phyloP scores from a whole-genome alignment of 2,888 invertebrate genomes.

The Agrotis puta region DNA sequence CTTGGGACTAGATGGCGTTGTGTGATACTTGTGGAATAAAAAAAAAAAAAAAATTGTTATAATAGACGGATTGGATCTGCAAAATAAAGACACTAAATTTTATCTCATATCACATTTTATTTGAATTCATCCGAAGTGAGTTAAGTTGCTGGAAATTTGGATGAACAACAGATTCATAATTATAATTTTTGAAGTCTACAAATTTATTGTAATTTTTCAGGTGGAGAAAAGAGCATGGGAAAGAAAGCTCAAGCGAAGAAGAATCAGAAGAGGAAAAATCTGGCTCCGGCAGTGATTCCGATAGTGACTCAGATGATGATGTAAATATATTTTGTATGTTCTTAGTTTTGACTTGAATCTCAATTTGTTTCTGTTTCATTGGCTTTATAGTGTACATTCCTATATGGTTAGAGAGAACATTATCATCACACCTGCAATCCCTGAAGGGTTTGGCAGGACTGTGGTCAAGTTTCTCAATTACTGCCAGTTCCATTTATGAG shows the following conservation, averaged over 20 bases:
- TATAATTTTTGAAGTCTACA: not conserved
- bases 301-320: conserved; percentile 91
- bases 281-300: conserved; percentile 91
- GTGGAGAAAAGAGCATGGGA: conserved; percentile 92
- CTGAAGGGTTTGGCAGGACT: not conserved
- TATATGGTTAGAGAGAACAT: not conserved
- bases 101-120: too few species aligned
- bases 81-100: too few species aligned
- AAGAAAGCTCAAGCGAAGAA: conserved; percentile 91
- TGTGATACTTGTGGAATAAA: too few species aligned
- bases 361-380: not conserved
- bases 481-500: too few species aligned
- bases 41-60: too few species aligned
- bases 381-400: too few species aligned
- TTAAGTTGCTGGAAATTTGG: too few species aligned
- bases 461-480: not conserved
- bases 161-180: too few species aligned
- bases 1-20: too few species aligned
- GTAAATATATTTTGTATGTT: conserved; percentile 71
- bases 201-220: conserved; percentile 65
- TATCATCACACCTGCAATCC: not conserved
- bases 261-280: conserved; percentile 91
- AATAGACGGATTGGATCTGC: too few species aligned
- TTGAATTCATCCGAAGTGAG: too few species aligned
- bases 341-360: conserved; percentile 32